These are phyloP conservation scores for Eufriesea mexicana DNA, from an alignment of 1,140 invertebrate species.

Conservation along the genomic window DNA sequence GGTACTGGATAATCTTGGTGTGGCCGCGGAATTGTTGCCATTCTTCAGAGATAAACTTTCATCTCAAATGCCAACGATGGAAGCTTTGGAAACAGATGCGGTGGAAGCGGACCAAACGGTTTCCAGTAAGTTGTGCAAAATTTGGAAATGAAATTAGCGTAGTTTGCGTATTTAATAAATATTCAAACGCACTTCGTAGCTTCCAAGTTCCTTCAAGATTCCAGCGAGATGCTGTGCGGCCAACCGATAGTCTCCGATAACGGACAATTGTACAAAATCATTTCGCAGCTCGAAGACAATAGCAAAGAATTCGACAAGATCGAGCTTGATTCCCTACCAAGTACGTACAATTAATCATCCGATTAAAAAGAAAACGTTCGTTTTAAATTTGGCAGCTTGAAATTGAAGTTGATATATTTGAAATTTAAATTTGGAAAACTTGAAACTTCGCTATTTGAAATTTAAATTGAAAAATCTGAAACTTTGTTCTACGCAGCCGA, in stretches of 20 bases:
- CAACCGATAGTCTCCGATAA: slow-evolving; percentile 81
- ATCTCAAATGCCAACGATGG: slow-evolving; percentile 45
- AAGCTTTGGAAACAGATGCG: slow-evolving; percentile 1
- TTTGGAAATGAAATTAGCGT: background rate
- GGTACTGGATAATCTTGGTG: slow-evolving; percentile 79
- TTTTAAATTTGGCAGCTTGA: background rate
- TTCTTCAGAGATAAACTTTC: slow-evolving; percentile 77
- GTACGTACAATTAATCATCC: slow-evolving; percentile 81
- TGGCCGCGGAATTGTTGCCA: slow-evolving; percentile 80
- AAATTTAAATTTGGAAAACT: background rate
- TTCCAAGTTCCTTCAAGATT: slow-evolving; percentile 80
- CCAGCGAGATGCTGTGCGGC: slow-evolving; percentile 85
- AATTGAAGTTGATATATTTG: too few species aligned
- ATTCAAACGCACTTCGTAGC: slow-evolving; percentile 49
- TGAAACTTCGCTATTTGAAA: background rate
- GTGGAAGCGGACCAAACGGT: slow-evolving; percentile 36
- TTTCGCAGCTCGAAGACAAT: slow-evolving; percentile 83
- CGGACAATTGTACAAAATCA: slow-evolving; percentile 82
- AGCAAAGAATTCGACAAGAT: slow-evolving; percentile 80
- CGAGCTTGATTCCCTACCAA: slow-evolving; percentile 84
- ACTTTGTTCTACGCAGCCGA: slow-evolving; percentile 78
- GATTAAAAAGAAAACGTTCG: background rate
- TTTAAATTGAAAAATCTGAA: background rate
- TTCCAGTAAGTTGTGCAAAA: slow-evolving; percentile 60
- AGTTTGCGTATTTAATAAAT: background rate